Percentiles rank a stretch among this genome's conserved stretches.
phyloP scores from a whole-genome alignment of 2,797 vertebrate genomes.

The Acanthurus lineatus region DNA sequence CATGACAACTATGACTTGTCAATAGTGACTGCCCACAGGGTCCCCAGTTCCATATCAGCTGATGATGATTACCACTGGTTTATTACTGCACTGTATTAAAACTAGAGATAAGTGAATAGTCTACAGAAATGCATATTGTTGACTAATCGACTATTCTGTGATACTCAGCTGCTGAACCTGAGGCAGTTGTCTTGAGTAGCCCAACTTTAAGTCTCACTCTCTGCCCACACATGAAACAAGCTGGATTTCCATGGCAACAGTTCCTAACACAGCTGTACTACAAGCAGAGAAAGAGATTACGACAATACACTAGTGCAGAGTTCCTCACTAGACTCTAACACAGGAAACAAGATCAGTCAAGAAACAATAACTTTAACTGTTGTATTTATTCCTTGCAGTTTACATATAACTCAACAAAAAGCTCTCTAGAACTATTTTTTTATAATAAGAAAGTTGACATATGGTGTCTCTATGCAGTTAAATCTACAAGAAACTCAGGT shows the following conservation, averaged over 20 bases:
- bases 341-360: slow-evolving; percentile 6
- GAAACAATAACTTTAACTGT: not conserved
- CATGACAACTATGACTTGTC: too few species aligned
- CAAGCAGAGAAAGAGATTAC: slow-evolving; percentile 31
- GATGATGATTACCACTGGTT: too few species aligned
- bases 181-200: slow-evolving; percentile 58
- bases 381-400: slow-evolving; percentile 6
- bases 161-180: slow-evolving; percentile 13
- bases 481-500: not conserved
- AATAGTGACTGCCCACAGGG: too few species aligned
- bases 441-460: not conserved
- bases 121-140: too few species aligned
- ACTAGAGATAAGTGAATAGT: too few species aligned
- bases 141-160: too few species aligned
- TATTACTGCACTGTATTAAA: too few species aligned
- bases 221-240: slow-evolving; percentile 73
- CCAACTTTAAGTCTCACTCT: slow-evolving; percentile 54
- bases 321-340: slow-evolving; percentile 17
- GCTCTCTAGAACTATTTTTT: not conserved
- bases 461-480: not conserved
- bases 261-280: slow-evolving; percentile 49
- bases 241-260: slow-evolving; percentile 73
- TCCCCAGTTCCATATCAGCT: too few species aligned
- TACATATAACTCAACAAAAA: not conserved
- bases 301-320: not conserved